Conservation (phyloP, 2,797 vertebrate species). For the Merluccius polli region DNA sequence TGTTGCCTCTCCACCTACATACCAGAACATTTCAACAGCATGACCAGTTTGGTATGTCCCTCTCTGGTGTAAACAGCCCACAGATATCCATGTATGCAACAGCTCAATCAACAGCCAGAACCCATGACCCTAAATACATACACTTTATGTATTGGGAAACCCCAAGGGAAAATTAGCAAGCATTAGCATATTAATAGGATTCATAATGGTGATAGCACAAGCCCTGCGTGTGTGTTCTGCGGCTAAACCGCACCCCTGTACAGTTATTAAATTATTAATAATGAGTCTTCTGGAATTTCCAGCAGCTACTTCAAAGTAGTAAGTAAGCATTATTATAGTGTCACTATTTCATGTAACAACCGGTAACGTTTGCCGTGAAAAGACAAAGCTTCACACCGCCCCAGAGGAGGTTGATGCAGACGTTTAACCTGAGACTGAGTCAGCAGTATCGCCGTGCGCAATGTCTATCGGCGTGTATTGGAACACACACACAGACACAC, state of each 20-base stretch:
- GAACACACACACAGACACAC: not conserved
- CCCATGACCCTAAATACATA: not conserved
- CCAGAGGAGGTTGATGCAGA: not conserved
- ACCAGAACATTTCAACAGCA: not conserved
- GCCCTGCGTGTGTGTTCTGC: not conserved
- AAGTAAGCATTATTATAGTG: not conserved
- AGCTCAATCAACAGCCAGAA: not conserved
- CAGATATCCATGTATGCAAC: not conserved
- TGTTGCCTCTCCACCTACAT: not conserved
- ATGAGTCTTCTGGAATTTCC: not conserved
- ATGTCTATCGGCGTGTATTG: not conserved
- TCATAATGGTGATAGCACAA: not conserved
- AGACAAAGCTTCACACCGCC: not conserved
- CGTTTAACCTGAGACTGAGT: not conserved
- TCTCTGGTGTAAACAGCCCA: not conserved
- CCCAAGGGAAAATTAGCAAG: not conserved
- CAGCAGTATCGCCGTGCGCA: not conserved
- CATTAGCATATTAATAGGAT: slow-evolving; percentile 1
- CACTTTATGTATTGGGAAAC: not conserved
- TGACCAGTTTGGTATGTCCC: not conserved
- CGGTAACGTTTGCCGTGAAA: not conserved
- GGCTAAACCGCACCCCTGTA: not conserved
- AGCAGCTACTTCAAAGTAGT: not conserved
- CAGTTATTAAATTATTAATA: not conserved
- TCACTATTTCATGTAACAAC: not conserved